These are phyloP conservation scores for Eulemur mongoz DNA, from an alignment of 2,797 vertebrate species.

Conservation along the genomic window DNA sequence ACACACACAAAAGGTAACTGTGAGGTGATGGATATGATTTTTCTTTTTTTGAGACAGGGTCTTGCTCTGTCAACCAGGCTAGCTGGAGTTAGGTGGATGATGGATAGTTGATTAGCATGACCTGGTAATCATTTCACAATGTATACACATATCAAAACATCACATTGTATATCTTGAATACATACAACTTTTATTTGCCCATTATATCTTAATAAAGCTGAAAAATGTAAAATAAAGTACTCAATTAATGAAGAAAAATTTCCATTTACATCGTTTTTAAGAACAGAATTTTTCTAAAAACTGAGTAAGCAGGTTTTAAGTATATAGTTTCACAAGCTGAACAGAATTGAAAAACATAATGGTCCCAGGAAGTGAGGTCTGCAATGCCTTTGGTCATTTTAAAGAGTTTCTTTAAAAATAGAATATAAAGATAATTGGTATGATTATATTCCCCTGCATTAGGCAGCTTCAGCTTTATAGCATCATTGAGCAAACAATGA, in stretches of 20 bases:
- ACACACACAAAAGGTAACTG: background rate
- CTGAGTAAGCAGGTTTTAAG: background rate
- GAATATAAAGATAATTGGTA: slow-evolving; percentile 16
- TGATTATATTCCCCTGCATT: background rate
- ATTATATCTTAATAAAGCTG: background rate
- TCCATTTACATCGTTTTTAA: background rate
- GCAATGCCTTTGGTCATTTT: slow-evolving; percentile 44
- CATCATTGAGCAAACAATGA: slow-evolving; percentile 10
- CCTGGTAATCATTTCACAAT: background rate
- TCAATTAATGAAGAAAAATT: background rate
- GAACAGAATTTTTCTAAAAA: background rate
- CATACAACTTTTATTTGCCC: background rate
- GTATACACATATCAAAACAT: background rate
- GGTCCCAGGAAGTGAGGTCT: background rate
- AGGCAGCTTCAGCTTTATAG: background rate
- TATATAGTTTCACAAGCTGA: background rate
- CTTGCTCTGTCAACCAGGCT: background rate
- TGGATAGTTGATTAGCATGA: background rate
- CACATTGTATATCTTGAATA: background rate
- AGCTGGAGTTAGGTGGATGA: background rate
- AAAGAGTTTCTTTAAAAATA: slow-evolving; percentile 44
- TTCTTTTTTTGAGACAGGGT: no score
- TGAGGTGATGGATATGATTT: background rate
- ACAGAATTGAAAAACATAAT: background rate
- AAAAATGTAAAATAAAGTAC: background rate